phyloP scores from a whole-genome alignment of 2,888 invertebrate genomes.

The Tiliacea aurago region DNA sequence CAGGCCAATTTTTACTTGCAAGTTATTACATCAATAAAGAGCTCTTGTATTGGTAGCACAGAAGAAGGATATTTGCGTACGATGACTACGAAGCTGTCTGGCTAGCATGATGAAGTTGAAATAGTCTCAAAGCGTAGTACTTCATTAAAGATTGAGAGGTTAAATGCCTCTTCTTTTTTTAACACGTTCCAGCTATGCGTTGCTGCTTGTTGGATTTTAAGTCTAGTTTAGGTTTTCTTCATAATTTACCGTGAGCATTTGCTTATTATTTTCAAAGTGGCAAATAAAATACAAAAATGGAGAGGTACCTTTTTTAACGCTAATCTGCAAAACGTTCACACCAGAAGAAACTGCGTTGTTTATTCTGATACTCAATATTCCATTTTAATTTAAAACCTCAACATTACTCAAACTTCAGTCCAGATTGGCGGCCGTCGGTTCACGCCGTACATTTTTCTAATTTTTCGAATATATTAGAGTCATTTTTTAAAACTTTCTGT shows the following conservation, averaged over 20 bases:
- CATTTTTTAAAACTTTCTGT: constrained; percentile 67
- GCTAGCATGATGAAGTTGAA: neutral
- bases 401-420: constrained; percentile 60
- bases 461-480: constrained; percentile 65
- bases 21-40: neutral
- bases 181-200: too few relatives aligned
- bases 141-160: neutral
- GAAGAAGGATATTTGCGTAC: neutral
- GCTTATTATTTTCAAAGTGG: neutral
- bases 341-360: neutral
- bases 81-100: neutral
- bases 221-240: neutral
- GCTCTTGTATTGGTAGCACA: neutral
- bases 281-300: too few relatives aligned
- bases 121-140: neutral
- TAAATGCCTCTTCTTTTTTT: neutral
- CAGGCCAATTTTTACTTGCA: neutral
- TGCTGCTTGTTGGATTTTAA: neutral
- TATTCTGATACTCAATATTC: constrained; percentile 15
- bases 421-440: constrained; percentile 47
- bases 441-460: constrained; percentile 49
- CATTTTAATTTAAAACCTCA: constrained; percentile 76
- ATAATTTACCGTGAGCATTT: neutral
- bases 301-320: neutral
- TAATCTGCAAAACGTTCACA: constrained; percentile 5